Evolutionary conservation across 2,888 invertebrate genomes (phyloP), one percentile per base, ranked within the genome.

Genomic region (Acanthosepion pharaonis): DNA sequence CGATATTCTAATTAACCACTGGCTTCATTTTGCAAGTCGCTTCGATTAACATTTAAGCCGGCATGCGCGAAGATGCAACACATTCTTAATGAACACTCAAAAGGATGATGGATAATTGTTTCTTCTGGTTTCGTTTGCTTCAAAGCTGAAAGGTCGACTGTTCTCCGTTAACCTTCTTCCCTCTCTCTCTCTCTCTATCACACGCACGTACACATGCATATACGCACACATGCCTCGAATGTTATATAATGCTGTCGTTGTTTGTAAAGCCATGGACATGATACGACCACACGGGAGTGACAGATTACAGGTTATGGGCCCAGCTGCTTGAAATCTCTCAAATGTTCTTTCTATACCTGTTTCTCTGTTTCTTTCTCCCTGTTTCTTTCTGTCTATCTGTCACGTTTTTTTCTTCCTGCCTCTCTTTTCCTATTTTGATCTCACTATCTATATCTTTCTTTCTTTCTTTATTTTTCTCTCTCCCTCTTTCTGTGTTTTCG

Each of bases 1-100:
- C n/a, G 11, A n/a, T 78, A n/a, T 78, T 78, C 78, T 78, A 78
- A 78, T 78, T 78, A n/a, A n/a, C n/a, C n/a, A 11, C 9, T 15
- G n/a, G 33, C 78, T n/a, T 78, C 23, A 33, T 11, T 78, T 78
- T 33, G 20, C 33, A 78, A 78, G n/a, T n/a, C 78, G 78, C n/a
- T 78, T 78, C n/a, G n/a, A 78, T 78, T 78, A 78, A 78, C n/a
- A n/a, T 78, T n/a, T 78, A 78, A 78, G 78, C 78, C n/a, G 78
- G 18, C 18, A 11, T n/a, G 18, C 78, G 8, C 15, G n/a, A 78
- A 15, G 78, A 33, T n/a, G 3, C n/a, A 4, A 78, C 78, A 78
- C 78, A 33, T 15, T 33, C 33, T 5, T 33, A 33, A 78, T 78
- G n/a, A 78, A 78, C 0, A 15, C n/a, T 78, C 59, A 23, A 59